A percentile compares a stretch with the other conserved stretches of the same genome.
Conservation (phyloP, 2,797 vertebrate genomes). For the Scolopax bukidnonensis region DNA sequence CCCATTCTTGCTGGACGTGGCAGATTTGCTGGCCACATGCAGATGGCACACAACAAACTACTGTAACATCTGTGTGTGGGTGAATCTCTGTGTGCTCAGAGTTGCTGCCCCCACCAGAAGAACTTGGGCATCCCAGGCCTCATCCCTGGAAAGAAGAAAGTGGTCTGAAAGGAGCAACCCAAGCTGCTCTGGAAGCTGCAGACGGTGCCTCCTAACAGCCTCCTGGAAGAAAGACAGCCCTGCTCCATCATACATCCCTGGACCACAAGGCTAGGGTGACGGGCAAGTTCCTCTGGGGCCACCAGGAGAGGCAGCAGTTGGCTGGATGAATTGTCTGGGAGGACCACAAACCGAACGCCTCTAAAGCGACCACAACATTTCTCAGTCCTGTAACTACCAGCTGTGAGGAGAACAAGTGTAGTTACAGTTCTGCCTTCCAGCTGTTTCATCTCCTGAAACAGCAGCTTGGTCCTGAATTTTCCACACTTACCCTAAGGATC, state of each 20-base stretch:
- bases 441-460: neutral
- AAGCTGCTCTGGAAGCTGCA: neutral
- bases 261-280: neutral
- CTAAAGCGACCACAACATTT: neutral
- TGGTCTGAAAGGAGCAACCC: neutral
- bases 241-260: neutral
- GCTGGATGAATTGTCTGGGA: neutral
- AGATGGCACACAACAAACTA: fast-evolving
- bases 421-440: neutral
- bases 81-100: neutral
- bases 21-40: neutral
- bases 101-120: neutral
- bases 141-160: neutral
- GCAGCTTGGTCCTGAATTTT: neutral
- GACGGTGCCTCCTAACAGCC: neutral
- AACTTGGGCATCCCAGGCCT: neutral
- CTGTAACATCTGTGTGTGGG: neutral
- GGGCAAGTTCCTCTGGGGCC: fast-evolving
- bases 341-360: neutral
- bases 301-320: neutral
- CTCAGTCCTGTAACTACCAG: neutral
- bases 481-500: neutral
- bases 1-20: fast-evolving
- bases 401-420: fast-evolving
- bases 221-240: neutral